A percentile compares a stretch with the other conserved stretches of the same genome.
Conservation (phyloP, 2,888 invertebrate genomes). For the Podotricha telesiphe region DNA sequence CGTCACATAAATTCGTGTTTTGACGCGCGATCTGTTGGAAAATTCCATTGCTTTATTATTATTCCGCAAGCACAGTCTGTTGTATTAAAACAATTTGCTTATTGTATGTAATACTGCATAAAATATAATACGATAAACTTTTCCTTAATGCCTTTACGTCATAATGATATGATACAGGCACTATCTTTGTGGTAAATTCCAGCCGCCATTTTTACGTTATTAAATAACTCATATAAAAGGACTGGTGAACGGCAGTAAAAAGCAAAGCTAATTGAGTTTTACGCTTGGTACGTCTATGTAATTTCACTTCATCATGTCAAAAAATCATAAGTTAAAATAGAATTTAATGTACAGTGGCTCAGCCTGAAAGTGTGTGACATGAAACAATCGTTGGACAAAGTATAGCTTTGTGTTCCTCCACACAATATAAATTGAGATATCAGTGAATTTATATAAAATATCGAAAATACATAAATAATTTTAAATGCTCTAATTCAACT, state of each 20-base stretch:
- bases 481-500: too few species aligned
- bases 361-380: neutral
- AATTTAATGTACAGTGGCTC: neutral
- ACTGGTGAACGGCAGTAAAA: neutral
- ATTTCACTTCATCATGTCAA: neutral
- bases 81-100: neutral
- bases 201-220: neutral
- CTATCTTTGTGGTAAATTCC: neutral
- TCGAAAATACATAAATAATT: too few species aligned
- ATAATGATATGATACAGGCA: too few species aligned
- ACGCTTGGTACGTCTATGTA: neutral
- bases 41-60: slow-evolving; percentile 1
- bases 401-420: neutral
- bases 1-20: slow-evolving; percentile 18
- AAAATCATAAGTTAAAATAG: neutral
- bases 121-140: too few species aligned
- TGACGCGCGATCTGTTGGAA: slow-evolving; percentile 11
- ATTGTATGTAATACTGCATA: too few species aligned
- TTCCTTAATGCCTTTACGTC: too few species aligned
- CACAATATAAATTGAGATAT: neutral
- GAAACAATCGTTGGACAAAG: neutral
- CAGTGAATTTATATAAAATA: too few species aligned
- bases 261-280: neutral
- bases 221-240: neutral
- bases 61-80: neutral